These are phyloP conservation scores for Steatornis caripensis DNA, from an alignment of 2,113 vertebrate genomes.

Conservation along the genomic window DNA sequence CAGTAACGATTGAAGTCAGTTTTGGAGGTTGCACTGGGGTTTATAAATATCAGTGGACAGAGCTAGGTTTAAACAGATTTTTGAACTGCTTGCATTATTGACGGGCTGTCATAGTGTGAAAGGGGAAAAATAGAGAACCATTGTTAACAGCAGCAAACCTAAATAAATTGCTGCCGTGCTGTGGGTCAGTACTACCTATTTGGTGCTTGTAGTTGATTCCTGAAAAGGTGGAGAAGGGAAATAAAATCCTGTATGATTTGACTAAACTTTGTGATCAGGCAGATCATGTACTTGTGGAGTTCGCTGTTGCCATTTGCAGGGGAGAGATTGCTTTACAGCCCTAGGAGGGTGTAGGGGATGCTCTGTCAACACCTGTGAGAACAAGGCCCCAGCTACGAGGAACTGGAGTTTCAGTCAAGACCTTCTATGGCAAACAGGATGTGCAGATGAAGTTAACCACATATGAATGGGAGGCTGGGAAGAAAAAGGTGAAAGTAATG, in stretches of 20 bases:
- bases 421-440: background rate
- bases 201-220: background rate
- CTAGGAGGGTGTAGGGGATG: background rate
- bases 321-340: background rate
- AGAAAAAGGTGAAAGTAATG: background rate
- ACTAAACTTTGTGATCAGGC: background rate
- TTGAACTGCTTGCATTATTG: background rate
- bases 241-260: background rate
- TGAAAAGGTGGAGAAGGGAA: background rate
- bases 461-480: accelerated
- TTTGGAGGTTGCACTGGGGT: background rate
- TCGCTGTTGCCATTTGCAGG: background rate
- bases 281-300: background rate
- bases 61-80: background rate
- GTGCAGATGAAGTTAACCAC: background rate
- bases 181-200: background rate
- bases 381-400: background rate
- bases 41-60: background rate
- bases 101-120: background rate
- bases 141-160: slow-evolving; percentile 12
- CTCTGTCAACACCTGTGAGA: background rate
- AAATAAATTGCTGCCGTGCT: slow-evolving; percentile 18
- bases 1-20: background rate
- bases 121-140: background rate
- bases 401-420: background rate